A percentile compares a stretch with the other conserved stretches of the same genome.
Conservation (phyloP, 2,113 vertebrate genomes). For the Lontra canadensis region DNA sequence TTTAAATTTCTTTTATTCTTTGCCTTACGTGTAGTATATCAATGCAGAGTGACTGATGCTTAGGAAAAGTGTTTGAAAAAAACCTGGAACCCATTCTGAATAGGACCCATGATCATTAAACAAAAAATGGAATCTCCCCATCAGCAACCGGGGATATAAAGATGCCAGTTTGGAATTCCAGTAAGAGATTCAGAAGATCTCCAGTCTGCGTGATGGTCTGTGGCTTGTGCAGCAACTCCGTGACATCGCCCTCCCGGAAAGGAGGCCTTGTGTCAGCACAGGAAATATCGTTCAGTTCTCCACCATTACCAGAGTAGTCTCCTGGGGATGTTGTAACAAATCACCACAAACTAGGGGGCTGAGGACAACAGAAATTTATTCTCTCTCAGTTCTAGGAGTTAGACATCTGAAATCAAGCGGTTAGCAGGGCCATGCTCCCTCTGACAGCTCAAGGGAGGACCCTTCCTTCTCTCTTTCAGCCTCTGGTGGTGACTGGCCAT, state of each 20-base stretch:
- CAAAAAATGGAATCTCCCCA: not conserved
- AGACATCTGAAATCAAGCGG: not conserved
- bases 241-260: no score
- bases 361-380: no score
- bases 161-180: not conserved
- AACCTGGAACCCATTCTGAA: not conserved
- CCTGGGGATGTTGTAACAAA: no score
- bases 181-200: not conserved
- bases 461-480: no score
- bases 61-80: not conserved
- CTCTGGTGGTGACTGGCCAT: not conserved
- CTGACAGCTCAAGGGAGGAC: not conserved
- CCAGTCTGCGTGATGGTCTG: no score
- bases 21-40: not conserved
- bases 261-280: not conserved
- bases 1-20: not conserved
- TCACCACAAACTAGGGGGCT: not conserved
- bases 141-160: not conserved
- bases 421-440: fast-evolving
- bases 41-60: not conserved
- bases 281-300: not conserved
- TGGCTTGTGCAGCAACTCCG: not conserved
- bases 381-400: no score
- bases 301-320: not conserved
- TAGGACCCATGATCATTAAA: not conserved